phyloP scores from a whole-genome alignment of 2,888 invertebrate genomes.

The Tachina lurida region DNA sequence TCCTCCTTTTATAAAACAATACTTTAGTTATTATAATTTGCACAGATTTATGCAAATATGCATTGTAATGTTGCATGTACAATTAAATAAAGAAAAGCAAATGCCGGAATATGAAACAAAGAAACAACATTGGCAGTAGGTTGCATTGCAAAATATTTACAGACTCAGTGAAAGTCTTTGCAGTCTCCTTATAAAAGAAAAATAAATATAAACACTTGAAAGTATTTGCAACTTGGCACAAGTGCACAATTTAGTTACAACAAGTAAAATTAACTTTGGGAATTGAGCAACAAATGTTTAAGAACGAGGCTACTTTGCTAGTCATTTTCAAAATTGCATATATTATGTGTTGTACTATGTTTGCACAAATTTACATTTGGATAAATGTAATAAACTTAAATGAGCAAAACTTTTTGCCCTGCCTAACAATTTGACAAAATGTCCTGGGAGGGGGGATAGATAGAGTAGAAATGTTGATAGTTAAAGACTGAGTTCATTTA shows the following conservation, averaged over 20 bases:
- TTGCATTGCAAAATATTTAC: constrained; percentile 10
- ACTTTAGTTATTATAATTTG: constrained; percentile 2
- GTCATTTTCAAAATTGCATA: constrained; percentile 24
- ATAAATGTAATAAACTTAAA: constrained; percentile 6
- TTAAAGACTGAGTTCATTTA: not conserved
- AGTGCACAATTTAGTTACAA: constrained; percentile 67
- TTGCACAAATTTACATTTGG: not conserved
- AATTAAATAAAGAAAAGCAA: constrained; percentile 1
- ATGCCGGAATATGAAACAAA: not conserved
- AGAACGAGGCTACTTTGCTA: constrained; percentile 1
- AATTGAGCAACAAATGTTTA: constrained; percentile 60
- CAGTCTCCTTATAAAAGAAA: not conserved
- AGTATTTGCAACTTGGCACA: constrained; percentile 43
- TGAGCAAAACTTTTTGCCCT: not conserved
- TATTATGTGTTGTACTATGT: not conserved
- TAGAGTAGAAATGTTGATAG: not conserved
- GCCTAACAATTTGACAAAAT: not conserved
- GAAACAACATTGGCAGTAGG: not conserved
- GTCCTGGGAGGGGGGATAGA: not conserved
- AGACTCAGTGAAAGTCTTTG: not conserved
- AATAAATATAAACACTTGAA: constrained; percentile 3
- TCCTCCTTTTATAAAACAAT: not conserved
- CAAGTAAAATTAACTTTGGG: constrained; percentile 65
- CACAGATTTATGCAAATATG: constrained; percentile 1
- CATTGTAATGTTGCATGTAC: not conserved